phyloP scores from a whole-genome alignment of 2,113 vertebrate genomes.

The Vulpes ferrilata region DNA sequence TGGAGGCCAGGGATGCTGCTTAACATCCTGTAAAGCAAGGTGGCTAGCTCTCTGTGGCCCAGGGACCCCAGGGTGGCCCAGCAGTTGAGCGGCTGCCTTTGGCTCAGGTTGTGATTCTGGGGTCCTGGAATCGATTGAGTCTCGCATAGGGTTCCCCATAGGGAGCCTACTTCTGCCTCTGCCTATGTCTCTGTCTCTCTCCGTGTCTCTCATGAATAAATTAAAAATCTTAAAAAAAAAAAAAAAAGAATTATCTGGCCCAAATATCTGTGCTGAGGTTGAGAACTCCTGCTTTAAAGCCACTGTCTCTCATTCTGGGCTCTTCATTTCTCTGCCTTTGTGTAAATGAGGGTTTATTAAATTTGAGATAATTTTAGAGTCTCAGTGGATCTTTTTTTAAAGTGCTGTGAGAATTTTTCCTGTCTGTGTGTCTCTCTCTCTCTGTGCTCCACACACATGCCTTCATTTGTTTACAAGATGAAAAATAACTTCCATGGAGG shows the following conservation, averaged over 20 bases:
- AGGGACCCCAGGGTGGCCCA: too few relatives aligned
- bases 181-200: too few relatives aligned
- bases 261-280: too few relatives aligned
- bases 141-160: too few relatives aligned
- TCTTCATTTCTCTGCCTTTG: background rate
- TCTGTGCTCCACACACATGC: background rate
- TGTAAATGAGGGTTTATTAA: background rate
- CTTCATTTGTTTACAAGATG: background rate
- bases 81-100: too few relatives aligned
- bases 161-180: too few relatives aligned
- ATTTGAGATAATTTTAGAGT: slow-evolving; percentile 19
- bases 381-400: background rate
- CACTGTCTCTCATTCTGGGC: background rate
- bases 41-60: too few relatives aligned
- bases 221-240: too few relatives aligned
- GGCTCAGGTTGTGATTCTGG: too few relatives aligned
- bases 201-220: too few relatives aligned
- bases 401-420: background rate
- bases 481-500: background rate
- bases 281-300: background rate
- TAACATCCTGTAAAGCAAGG: rapidly evolving
- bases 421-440: background rate
- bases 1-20: background rate
- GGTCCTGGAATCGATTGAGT: too few relatives aligned
- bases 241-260: background rate